Conservation (phyloP, 2,888 invertebrate genomes). For the Eledona agricola region DNA sequence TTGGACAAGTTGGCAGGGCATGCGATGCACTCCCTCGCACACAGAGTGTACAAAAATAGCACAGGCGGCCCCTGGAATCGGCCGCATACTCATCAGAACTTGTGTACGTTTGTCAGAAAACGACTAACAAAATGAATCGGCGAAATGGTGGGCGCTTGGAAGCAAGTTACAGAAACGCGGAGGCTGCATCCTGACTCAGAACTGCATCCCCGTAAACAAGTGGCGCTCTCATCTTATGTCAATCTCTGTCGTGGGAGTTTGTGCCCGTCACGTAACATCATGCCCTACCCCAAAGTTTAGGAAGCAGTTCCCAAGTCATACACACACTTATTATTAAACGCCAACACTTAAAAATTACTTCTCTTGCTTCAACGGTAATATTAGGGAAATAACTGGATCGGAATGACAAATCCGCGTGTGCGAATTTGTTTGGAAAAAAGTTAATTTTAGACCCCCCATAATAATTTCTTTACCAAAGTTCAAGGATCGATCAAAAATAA, state of each 20-base stretch:
- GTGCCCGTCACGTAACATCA: too few species aligned
- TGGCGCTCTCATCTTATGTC: too few species aligned
- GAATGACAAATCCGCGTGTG: too few species aligned
- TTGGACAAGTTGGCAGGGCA: slow-evolving; percentile 44
- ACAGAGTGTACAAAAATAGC: slow-evolving; percentile 47
- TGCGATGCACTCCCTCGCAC: slow-evolving; percentile 50
- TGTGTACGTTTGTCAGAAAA: slow-evolving; percentile 41
- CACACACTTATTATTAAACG: too few species aligned
- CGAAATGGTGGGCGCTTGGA: slow-evolving; percentile 35
- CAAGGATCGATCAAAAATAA: slow-evolving; percentile 39
- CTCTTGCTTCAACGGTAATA: too few species aligned
- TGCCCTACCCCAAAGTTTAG: too few species aligned
- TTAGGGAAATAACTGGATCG: too few species aligned
- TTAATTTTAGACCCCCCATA: slow-evolving; percentile 35
- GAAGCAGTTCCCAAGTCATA: too few species aligned
- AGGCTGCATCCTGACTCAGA: slow-evolving; percentile 19
- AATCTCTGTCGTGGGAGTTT: too few species aligned
- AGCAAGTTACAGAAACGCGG: too few species aligned
- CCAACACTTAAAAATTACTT: too few species aligned
- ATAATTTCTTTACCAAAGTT: slow-evolving; percentile 37
- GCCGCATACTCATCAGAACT: slow-evolving; percentile 43
- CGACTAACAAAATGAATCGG: slow-evolving; percentile 36
- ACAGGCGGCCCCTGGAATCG: slow-evolving; percentile 49
- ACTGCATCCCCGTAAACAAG: slow-evolving; percentile 18
- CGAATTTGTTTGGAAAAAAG: too few species aligned